Evolutionary conservation across 2,797 vertebrate genomes (phyloP).

Genomic region (Cheirogaleus major): DNA sequence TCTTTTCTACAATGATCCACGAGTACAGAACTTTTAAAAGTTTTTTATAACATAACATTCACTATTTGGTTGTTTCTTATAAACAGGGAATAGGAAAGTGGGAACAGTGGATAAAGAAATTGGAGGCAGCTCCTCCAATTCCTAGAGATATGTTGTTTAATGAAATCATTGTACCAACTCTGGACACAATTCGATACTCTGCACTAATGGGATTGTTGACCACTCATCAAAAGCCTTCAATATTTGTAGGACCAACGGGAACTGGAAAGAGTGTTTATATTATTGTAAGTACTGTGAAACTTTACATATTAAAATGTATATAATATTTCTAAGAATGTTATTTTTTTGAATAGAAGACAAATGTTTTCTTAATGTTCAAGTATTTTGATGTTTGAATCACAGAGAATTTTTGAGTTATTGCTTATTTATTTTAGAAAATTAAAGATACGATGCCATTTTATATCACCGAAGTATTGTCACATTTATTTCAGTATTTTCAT

Average conservation of each 20-base stretch:
- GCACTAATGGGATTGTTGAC: slow-evolving; percentile 91
- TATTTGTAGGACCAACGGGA: slow-evolving; percentile 95
- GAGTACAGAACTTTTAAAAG: not conserved
- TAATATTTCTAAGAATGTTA: not conserved
- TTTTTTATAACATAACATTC: not conserved
- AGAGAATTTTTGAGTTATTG: not conserved
- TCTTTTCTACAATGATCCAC: not conserved
- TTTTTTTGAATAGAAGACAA: not conserved
- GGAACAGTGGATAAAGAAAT: slow-evolving; percentile 91
- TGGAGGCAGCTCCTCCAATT: slow-evolving; percentile 87
- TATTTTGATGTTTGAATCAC: slow-evolving; percentile 22
- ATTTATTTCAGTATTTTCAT: slow-evolving; percentile 13
- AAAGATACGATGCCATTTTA: not conserved
- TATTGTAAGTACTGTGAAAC: slow-evolving; percentile 88
- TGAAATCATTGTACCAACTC: slow-evolving; percentile 95
- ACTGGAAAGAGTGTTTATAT: slow-evolving; percentile 96
- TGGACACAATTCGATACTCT: slow-evolving; percentile 93
- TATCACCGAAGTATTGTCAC: not conserved
- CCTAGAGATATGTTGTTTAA: slow-evolving; percentile 90
- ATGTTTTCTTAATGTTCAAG: not conserved
- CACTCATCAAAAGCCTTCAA: slow-evolving; percentile 92
- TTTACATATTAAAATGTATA: not conserved
- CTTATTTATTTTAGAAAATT: slow-evolving; percentile 42
- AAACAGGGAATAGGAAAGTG: slow-evolving; percentile 91
- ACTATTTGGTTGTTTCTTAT: not conserved